Base-by-base conservation (phyloP, 2,888 invertebrate genomes). In the Cheiracanthium punctorium region DNA sequence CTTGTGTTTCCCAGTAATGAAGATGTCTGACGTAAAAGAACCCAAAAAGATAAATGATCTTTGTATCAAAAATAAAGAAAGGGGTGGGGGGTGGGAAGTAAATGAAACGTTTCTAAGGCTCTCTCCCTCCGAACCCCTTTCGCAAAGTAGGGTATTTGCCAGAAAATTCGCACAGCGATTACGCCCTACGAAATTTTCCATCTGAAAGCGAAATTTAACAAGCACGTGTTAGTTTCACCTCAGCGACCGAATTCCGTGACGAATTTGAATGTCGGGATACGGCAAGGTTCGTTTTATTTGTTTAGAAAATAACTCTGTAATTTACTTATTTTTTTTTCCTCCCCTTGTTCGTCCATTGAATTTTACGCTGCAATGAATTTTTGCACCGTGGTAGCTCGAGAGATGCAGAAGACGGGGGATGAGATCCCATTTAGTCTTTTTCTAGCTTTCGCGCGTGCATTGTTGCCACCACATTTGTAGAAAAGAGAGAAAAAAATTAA, bases 1-100 rank as follows among this genome's bases (percentile, higher is more conserved):
- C 84, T 85, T 74, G 69, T 69, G 79, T 85, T 85, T 85, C 79
- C 28, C 32, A 30, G 69, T 85, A 85, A 85, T 85, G 84, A 85
- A 85, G 84, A 85, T 79, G 84, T 85, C 84, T 85, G 24, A 69
- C 48, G 58, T 67, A 85, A 84, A 79, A 85, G 79, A 67, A 79
- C 48, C 84, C 41, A 30, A 29, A 79, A 85, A 85, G 84, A 85
- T 79, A 79, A 85, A 85, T 85, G 79, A 79, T 79, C 77, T 79
- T 70, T 41, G 84, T 41, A 85, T 79, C 73, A 37, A 58, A 70
- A 76, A 74, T 69, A 58, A 24, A 17, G n/a, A n/a, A n/a, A 37
- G 37, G 37, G 37, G 37, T 37, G 37, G 37, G 37, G n/a, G n/a
- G n/a, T n/a, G 48, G 48, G 48, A 17, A 17, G 48, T 48, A 48